Conservation (phyloP, 2,888 invertebrate genomes). For the Gymnoscelis rufifasciata region DNA sequence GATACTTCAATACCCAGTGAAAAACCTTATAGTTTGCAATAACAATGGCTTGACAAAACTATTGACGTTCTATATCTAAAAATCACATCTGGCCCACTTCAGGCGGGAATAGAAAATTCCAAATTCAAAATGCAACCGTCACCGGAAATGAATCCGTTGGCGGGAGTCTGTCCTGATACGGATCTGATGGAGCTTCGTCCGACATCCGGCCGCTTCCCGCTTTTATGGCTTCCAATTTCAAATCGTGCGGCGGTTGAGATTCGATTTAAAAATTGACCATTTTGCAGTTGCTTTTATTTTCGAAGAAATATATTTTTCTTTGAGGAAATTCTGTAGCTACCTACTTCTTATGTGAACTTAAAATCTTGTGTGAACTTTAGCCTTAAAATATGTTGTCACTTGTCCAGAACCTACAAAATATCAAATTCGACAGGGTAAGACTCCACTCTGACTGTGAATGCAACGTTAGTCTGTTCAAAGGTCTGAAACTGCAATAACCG, state of each 20-base stretch:
- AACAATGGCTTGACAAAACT: slow-evolving; percentile 16
- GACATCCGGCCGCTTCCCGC: slow-evolving; percentile 71
- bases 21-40: not conserved
- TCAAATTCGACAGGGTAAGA: no score
- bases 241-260: slow-evolving; percentile 39
- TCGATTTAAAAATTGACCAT: slow-evolving; percentile 32
- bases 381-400: no score
- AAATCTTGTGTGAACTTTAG: no score
- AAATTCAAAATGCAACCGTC: slow-evolving; percentile 71
- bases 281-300: not conserved
- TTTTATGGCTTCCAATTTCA: slow-evolving; percentile 73
- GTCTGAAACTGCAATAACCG: no score
- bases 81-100: slow-evolving; percentile 52
- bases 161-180: slow-evolving; percentile 68
- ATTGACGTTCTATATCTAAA: slow-evolving; percentile 35
- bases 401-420: no score
- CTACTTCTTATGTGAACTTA: no score
- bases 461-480: no score
- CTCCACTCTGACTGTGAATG: no score
- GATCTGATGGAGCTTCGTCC: slow-evolving; percentile 72
- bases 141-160: slow-evolving; percentile 74
- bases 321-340: no score
- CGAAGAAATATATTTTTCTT: no score
- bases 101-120: slow-evolving; percentile 53
- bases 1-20: no score